These are phyloP conservation scores for Bombus difficillimus DNA, from an alignment of 1,140 invertebrate genomes.

Conservation along the genomic window DNA sequence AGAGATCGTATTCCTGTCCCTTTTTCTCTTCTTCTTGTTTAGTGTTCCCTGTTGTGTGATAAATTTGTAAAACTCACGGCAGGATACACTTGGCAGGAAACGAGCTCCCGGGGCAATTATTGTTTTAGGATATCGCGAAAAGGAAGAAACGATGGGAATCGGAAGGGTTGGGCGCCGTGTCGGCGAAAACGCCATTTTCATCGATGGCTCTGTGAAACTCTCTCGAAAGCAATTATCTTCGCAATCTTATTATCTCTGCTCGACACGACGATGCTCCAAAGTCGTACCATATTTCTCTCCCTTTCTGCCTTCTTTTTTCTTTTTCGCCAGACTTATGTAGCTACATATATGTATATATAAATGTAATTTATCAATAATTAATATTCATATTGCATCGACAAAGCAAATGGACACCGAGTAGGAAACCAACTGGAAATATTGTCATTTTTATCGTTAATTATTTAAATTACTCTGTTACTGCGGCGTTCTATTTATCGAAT, in stretches of 20 bases:
- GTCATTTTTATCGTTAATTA: too few species aligned
- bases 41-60: conserved; percentile 19
- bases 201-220: conserved; percentile 34
- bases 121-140: conserved; percentile 35
- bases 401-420: not conserved
- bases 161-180: not conserved
- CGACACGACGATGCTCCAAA: not conserved
- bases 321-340: not conserved
- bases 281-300: not conserved
- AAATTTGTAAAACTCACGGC: conserved; percentile 39
- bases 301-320: too few species aligned
- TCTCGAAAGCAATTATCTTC: conserved; percentile 46
- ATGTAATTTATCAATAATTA: not conserved
- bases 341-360: not conserved
- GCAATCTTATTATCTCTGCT: conserved; percentile 22
- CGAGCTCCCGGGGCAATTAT: conserved; percentile 49
- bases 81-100: conserved; percentile 24
- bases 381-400: not conserved
- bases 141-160: conserved; percentile 27
- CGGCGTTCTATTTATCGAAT: too few species aligned
- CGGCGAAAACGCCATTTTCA: conserved; percentile 24
- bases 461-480: too few species aligned
- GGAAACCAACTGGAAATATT: not conserved
- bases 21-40: not conserved
- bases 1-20: not conserved